Evolutionary conservation across 2,888 invertebrate species (phyloP), one percentile per base, ranked within the genome.

Genomic region (Marronus borbonicus): DNA sequence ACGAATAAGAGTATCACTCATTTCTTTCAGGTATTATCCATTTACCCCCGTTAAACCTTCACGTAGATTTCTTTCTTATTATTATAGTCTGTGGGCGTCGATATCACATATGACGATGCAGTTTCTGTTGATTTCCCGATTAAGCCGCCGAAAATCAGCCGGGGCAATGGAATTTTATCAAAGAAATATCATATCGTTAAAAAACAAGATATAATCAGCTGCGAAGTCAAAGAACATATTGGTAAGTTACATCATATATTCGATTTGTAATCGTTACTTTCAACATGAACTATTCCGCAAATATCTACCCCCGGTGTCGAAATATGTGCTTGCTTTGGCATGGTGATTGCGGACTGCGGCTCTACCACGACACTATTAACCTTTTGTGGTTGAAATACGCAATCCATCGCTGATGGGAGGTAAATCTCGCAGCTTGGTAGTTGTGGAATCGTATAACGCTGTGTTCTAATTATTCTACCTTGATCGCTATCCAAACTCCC

Each of bases 1-100:
- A 80, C 79, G 66, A 81, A 78, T 55, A 80, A 82, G 76, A 80
- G 78, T 49, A 83, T 83, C 28, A 83, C 81, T 14, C 82, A 82
- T 60, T 83, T 82, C 70, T 83, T 83, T 76, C 81, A 83, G 50
- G 82, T 82, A 80, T 12, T 66, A 44, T 8, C n/a, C 44, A 0
- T 39, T 17, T 39, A 31, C 1, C 44, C 2, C 1, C 44, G 8
- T 44, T 12, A 76, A 60, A 50, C 28, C 39, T 28, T 8, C 36
- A 55, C 2, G 4, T 24, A 28, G 24, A 39, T 12, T 17, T 60
- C 5, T 60, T 60, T 39, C 17, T 52, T 4, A 8, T 55, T 12
- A 66, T 77, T 77, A n/a, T 24, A 76, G 75, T 68, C 39, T 49
- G 76, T 72, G 60, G 70, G 76, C 52, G 78, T 76, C 1, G 66